Percentiles rank a stretch among this genome's conserved stretches.
These are phyloP conservation scores for Drosophila niveifrons DNA, from an alignment of 2,888 invertebrate species.

Conservation along the genomic window DNA sequence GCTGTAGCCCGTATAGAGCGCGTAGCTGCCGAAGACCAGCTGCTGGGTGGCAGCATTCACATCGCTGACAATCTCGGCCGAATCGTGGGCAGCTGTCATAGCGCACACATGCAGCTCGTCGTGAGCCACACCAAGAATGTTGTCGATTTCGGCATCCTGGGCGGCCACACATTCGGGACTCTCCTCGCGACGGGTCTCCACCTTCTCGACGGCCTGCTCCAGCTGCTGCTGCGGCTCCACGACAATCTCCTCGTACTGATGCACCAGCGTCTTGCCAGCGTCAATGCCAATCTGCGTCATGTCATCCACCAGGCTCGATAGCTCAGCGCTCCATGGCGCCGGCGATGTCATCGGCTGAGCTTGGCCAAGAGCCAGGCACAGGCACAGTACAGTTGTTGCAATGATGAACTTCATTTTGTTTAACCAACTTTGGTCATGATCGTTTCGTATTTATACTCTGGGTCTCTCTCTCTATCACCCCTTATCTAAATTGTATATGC, in stretches of 20 bases:
- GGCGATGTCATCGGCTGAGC: constrained; percentile 51
- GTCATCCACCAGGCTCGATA: constrained; percentile 55
- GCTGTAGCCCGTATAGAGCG: constrained; percentile 58
- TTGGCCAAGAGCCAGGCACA: constrained; percentile 49
- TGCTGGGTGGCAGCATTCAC: constrained; percentile 73
- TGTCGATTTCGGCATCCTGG: constrained; percentile 56
- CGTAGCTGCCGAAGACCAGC: constrained; percentile 68
- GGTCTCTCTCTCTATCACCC: neutral
- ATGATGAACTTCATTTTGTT: constrained; percentile 56
- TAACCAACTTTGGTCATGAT: constrained; percentile 12
- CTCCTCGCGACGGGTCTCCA: constrained; percentile 63
- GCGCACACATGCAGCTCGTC: constrained; percentile 67
- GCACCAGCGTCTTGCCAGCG: constrained; percentile 55
- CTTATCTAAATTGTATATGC: constrained; percentile 31
- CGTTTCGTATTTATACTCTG: constrained; percentile 54
- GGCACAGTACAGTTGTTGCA: constrained; percentile 19
- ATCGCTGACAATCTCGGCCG: constrained; percentile 71
- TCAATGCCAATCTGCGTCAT: constrained; percentile 54
- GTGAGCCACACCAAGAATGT: constrained; percentile 58
- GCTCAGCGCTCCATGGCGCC: constrained; percentile 48
- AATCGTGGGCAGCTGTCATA: constrained; percentile 67
- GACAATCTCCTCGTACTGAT: constrained; percentile 70
- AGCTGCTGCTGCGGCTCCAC: constrained; percentile 70
- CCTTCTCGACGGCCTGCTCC: constrained; percentile 58
- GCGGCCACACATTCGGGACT: constrained; percentile 68